Base-by-base conservation (phyloP, 2,113 vertebrate species). In the Dissostichus mawsoni region DNA sequence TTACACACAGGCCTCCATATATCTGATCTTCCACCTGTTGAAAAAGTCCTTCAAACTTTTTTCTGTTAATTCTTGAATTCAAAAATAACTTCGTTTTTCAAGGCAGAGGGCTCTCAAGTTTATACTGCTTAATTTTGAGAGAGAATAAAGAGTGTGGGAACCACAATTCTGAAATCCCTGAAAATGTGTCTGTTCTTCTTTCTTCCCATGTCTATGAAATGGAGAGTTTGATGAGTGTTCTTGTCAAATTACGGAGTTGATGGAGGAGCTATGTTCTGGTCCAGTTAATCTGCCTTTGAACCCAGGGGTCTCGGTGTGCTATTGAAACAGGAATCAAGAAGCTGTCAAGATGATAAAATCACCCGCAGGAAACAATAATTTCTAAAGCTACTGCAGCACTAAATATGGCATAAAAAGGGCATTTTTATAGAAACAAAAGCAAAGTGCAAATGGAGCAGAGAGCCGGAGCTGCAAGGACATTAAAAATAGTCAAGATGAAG, bases 401-500 rank as follows among this genome's bases (percentile, higher is more conserved):
- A 1, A 51, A 18, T 23, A 56, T 11, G 17, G 13, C n/a, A 13
- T 11, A 17, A 29, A 14, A n/a, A 0, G 9, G 58, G 29, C 11
- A 4, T 23, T 23, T 66, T 33, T 83, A 76, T 65, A 51, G 52
- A 62, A 71, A 73, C 45, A 18, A 16, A 36, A 6, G 51, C 11
- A 4, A 7, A 8, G 72, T 3, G 20, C 51, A 41, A 64, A 61
- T 3, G 5, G 57, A 55, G 73, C 58, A 29, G 44, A 44, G 57
- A 61, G 48, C 53, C 80, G 69, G 51, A 3, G 11, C 62, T n/a
- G 68, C 14, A 11, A 55, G 48, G 56, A 72, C 73, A 80, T 80
- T 58, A 29, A 80, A 23, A 80, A 74, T 61, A 73, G 82, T 80
- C 69, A 41, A 47, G 65, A 67, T 61, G 80, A 81, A 70, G 69